A percentile compares a stretch with the other conserved stretches of the same genome.
These are phyloP conservation scores for Podarcis cretensis DNA, from an alignment of 2,113 vertebrate genomes.

Conservation along the genomic window DNA sequence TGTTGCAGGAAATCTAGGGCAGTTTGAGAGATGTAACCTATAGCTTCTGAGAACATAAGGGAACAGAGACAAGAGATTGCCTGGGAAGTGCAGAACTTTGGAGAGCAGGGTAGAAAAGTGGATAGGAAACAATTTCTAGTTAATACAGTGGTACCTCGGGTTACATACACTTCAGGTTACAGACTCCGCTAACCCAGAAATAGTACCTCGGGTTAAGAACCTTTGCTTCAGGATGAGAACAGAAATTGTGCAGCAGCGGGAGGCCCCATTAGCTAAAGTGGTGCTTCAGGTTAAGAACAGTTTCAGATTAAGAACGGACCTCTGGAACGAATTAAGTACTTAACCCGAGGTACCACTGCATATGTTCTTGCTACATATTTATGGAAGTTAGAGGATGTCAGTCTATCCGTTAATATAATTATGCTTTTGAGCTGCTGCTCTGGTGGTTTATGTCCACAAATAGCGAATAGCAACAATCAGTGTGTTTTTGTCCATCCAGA, in stretches of 20 bases:
- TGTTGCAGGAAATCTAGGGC: background rate
- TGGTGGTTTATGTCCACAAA: background rate
- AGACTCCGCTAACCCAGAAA: too few relatives aligned
- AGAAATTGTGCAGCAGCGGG: too few relatives aligned
- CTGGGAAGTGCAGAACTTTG: background rate
- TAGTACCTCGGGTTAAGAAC: too few relatives aligned
- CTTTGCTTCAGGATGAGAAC: too few relatives aligned
- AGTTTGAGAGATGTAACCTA: background rate
- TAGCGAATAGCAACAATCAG: fast-evolving
- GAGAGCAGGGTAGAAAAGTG: background rate
- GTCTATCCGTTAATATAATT: background rate
- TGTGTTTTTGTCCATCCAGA: background rate
- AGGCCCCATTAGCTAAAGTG: too few relatives aligned
- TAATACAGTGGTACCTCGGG: background rate
- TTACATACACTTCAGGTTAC: too few relatives aligned
- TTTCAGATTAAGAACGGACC: too few relatives aligned
- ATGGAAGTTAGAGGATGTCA: background rate
- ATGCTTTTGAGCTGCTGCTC: background rate
- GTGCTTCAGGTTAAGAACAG: too few relatives aligned
- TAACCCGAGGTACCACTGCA: too few relatives aligned
- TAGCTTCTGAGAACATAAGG: background rate
- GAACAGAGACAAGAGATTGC: background rate
- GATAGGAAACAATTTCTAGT: background rate
- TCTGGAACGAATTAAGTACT: too few relatives aligned
- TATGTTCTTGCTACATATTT: background rate